Evolutionary conservation across 2,797 vertebrate species (phyloP).

Genomic region (Esox lucius): DNA sequence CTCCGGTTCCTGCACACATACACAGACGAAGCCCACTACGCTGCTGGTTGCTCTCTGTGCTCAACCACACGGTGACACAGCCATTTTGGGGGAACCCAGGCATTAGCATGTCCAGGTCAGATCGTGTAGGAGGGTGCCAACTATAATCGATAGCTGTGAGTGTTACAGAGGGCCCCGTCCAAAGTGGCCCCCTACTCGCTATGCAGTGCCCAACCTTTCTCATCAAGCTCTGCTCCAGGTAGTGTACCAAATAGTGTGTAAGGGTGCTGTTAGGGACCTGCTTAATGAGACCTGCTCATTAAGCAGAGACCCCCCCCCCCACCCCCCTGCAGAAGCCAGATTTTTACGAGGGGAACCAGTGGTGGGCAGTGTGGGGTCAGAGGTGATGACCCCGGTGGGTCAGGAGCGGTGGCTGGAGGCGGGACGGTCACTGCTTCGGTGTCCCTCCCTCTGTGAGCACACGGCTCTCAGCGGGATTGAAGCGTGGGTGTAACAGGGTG

Average conservation of each 20-base stretch:
- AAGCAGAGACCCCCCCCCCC: constrained; percentile 15
- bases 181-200: background rate
- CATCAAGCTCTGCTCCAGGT: background rate
- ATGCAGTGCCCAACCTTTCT: background rate
- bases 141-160: constrained; percentile 27
- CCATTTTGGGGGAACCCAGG: constrained; percentile 19
- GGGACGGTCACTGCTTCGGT: constrained; percentile 42
- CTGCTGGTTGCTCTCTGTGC: background rate
- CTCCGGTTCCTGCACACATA: no score
- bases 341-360: constrained; percentile 36
- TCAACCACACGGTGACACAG: constrained; percentile 14
- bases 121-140: background rate
- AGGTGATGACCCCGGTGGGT: constrained; percentile 62
- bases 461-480: constrained; percentile 47
- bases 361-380: constrained; percentile 50
- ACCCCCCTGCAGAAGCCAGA: constrained; percentile 10
- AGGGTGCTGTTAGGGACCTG: background rate
- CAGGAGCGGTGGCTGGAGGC: constrained; percentile 58
- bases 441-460: constrained; percentile 32
- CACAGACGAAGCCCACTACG: background rate
- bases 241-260: background rate
- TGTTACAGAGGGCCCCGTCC: constrained; percentile 19
- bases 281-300: no score
- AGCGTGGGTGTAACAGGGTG: constrained; percentile 4
- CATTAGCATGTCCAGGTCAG: constrained; percentile 18